These are phyloP conservation scores for Mellivora capensis DNA, from an alignment of 2,113 vertebrate species.

Conservation along the genomic window DNA sequence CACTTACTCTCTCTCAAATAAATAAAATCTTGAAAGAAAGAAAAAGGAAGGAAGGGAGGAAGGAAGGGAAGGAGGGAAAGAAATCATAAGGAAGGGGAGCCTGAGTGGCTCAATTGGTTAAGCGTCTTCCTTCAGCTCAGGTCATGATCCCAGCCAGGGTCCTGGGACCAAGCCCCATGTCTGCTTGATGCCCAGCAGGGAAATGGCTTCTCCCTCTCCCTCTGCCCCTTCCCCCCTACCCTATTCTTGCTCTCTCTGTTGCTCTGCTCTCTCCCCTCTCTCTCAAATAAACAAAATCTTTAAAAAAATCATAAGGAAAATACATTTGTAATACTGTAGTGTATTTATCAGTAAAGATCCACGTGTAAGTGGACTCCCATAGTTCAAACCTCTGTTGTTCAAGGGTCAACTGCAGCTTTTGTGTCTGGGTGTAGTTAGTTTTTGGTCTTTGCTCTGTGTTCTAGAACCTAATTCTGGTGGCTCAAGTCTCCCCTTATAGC, in stretches of 20 bases:
- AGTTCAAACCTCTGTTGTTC: not conserved
- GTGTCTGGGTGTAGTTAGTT: not conserved
- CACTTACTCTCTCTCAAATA: too few relatives aligned
- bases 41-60: too few relatives aligned
- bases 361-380: not conserved
- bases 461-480: not conserved
- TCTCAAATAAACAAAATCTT: not conserved
- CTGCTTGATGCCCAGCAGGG: not conserved
- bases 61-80: too few relatives aligned
- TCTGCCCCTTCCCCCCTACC: not conserved
- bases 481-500: not conserved
- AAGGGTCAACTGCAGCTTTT: not conserved
- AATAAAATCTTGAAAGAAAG: too few relatives aligned
- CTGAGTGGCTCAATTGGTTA: not conserved
- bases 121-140: not conserved
- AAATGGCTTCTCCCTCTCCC: not conserved
- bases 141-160: not conserved
- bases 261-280: not conserved
- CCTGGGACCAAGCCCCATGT: not conserved
- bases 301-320: not conserved
- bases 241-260: not conserved
- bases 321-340: not conserved
- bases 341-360: not conserved
- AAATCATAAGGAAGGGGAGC: not conserved
- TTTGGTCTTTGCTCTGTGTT: not conserved